A percentile compares a stretch with the other conserved stretches of the same genome.
Conservation (phyloP, 2,797 vertebrate genomes). For the Chiloscyllium punctatum region DNA sequence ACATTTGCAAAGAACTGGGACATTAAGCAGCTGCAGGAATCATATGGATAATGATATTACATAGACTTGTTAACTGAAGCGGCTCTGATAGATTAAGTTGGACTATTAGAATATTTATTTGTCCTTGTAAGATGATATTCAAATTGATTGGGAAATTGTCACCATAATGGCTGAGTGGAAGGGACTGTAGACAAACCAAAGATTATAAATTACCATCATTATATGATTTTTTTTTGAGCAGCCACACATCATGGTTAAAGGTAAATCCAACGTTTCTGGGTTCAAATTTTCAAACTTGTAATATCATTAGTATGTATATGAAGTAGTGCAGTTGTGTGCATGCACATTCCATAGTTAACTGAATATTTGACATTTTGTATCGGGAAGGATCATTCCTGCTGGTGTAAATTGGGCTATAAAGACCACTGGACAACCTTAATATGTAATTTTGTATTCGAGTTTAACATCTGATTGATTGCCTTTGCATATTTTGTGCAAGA, state of each 20-base stretch:
- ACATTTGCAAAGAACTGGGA: not conserved
- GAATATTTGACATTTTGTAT: not conserved
- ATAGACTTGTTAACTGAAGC: not conserved
- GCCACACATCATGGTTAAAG: not conserved
- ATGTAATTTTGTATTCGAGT: not conserved
- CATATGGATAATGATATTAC: not conserved
- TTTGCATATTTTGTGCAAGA: constrained; percentile 22
- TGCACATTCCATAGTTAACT: not conserved
- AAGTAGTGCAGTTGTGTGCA: not conserved
- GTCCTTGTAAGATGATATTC: not conserved
- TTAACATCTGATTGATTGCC: not conserved
- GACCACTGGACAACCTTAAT: not conserved
- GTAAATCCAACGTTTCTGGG: not conserved
- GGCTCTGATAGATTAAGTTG: not conserved
- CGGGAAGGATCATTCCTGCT: not conserved
- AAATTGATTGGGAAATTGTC: not conserved
- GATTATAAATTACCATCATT: not conserved
- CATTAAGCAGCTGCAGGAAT: not conserved
- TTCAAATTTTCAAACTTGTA: not conserved
- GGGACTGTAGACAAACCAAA: not conserved
- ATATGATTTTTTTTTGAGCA: not conserved
- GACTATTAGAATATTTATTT: not conserved
- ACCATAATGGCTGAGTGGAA: not conserved
- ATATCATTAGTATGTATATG: not conserved
- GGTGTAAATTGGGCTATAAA: not conserved